Evolutionary conservation across 2,888 invertebrate species (phyloP), one percentile per base, ranked within the genome.

Genomic region (Baccha elongata): DNA sequence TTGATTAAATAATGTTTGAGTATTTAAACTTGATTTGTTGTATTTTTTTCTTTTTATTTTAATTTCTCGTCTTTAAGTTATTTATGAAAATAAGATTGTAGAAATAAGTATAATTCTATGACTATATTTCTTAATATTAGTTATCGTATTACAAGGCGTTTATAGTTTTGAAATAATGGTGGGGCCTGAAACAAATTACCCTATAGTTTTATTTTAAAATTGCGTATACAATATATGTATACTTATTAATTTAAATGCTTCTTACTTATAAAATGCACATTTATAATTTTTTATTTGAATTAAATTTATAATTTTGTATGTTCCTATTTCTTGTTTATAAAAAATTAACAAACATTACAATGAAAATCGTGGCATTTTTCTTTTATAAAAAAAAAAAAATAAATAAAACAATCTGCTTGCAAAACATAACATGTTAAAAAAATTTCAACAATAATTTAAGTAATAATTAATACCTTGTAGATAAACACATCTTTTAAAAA

Each of bases 31-130:
- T 68, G 64, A 83, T 32, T 26, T 67, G 76, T 73, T 68, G 50
- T 53, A 21, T 65, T 76, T 64, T 37, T 62, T 73, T 60, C 23
- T 55, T 53, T 52, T 52, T 67, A 32, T 52, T 75, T 69, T 58
- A 69, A 75, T 65, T 52, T 78, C 55, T 64, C 68, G 55, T 55
- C 78, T 52, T 68, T 83, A 78, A 78, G 60, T 78, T 68, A 62
- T 37, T 46, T 73, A 78, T n/a, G n/a, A 83, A 62, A 29, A 50
- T 78, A 83, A 40, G 71, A 64, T 62, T 32, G 32, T 60, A 72
- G 40, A 35, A 35, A 29, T 83, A 83, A 78, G 62, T 15, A 52
- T 68, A 75, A 44, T 21, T 71, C 50, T 67, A 58, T 60, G 71
- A 65, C 50, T 71, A 48, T 50, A 67, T 64, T 67, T 62, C 44